phyloP scores from a whole-genome alignment of 2,797 vertebrate genomes.

The Pteropus rufus region DNA sequence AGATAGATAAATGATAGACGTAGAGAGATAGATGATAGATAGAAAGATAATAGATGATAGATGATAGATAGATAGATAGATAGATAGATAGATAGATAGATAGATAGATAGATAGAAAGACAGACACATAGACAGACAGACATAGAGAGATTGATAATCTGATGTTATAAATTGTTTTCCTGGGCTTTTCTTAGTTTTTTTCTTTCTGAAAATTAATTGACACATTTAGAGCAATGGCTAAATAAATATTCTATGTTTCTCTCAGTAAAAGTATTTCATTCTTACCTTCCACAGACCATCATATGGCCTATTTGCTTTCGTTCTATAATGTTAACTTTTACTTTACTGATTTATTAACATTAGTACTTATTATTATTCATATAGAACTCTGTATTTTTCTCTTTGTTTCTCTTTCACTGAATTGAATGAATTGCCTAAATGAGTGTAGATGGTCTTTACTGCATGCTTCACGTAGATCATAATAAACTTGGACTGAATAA shows the following conservation, averaged over 20 bases:
- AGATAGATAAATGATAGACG: background rate
- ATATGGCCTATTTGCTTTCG: background rate
- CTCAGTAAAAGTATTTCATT: background rate
- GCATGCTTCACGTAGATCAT: background rate
- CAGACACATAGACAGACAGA: too few species aligned
- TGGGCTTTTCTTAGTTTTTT: background rate
- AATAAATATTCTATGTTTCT: background rate
- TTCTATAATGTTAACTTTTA: background rate
- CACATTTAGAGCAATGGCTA: background rate
- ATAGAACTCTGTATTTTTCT: background rate
- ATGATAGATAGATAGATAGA: too few species aligned
- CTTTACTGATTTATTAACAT: background rate
- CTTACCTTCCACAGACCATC: background rate
- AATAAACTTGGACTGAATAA: slow-evolving; percentile 6
- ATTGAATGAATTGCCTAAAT: background rate
- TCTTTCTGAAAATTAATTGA: background rate
- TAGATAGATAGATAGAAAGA: too few species aligned
- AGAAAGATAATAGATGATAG: too few species aligned
- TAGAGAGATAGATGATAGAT: too few species aligned
- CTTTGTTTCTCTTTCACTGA: background rate
- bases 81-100: too few species aligned
- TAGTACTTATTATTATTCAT: background rate
- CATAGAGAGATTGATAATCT: background rate
- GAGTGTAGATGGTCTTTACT: background rate
- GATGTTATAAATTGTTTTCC: background rate